These are phyloP conservation scores for Ditula angustiorana DNA, from an alignment of 2,888 invertebrate species.

Conservation along the genomic window DNA sequence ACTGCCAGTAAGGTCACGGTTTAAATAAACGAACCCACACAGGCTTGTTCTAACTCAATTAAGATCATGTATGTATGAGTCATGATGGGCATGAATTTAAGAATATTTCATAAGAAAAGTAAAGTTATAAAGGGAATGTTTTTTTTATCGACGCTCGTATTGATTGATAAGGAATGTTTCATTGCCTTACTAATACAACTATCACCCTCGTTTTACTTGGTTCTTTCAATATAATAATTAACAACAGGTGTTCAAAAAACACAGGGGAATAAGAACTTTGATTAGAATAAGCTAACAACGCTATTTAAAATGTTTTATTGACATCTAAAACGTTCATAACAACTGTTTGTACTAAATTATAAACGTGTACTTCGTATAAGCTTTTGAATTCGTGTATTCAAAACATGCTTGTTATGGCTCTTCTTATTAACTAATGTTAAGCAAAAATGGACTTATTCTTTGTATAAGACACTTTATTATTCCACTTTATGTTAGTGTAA, in stretches of 20 bases:
- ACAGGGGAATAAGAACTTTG: neutral
- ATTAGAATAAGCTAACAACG: conserved; percentile 41
- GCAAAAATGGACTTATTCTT: conserved; percentile 66
- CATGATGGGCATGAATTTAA: neutral
- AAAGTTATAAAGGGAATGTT: too few species aligned
- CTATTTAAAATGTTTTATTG: conserved; percentile 75
- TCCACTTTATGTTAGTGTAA: conserved; percentile 49
- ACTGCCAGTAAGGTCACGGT: conserved; percentile 3
- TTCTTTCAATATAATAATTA: too few species aligned
- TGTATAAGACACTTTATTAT: conserved; percentile 64
- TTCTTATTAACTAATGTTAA: conserved; percentile 68
- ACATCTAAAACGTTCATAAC: conserved; percentile 83
- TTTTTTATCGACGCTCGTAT: neutral
- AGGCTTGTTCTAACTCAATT: conserved; percentile 4
- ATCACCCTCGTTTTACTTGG: too few species aligned
- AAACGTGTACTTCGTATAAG: conserved; percentile 81
- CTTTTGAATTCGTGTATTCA: conserved; percentile 74
- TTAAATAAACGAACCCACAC: neutral
- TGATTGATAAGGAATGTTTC: neutral
- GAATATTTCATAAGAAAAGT: neutral
- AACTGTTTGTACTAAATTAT: conserved; percentile 85
- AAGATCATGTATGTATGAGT: neutral
- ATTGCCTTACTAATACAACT: too few species aligned
- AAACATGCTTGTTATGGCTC: conserved; percentile 73
- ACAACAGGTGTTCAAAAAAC: too few species aligned